Evolutionary conservation across 2,113 vertebrate genomes (phyloP).

Genomic region (Alligator mississippiensis): DNA sequence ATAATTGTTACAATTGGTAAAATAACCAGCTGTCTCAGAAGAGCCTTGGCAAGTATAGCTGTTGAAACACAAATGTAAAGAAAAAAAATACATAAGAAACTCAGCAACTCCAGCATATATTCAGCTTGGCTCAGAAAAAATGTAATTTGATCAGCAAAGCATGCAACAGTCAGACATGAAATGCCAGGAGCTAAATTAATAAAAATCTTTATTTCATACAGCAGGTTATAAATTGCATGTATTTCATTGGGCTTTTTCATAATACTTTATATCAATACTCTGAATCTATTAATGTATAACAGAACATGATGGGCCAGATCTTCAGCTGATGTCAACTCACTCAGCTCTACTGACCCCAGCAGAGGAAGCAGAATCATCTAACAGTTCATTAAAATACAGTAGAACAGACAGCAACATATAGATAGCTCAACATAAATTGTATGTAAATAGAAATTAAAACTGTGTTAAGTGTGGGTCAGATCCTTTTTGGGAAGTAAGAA

Average conservation of each 20-base stretch:
- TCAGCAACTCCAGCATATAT: neutral
- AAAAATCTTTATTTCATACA: neutral
- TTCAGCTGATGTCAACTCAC: neutral
- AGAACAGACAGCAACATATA: neutral
- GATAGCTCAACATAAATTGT: neutral
- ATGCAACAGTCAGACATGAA: slow-evolving; percentile 18
- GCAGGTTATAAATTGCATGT: neutral
- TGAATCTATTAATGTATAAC: neutral
- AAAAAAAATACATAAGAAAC: slow-evolving; percentile 4
- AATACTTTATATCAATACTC: neutral
- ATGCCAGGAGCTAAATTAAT: neutral
- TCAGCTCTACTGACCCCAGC: neutral
- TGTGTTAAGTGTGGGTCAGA: neutral
- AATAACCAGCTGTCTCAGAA: neutral
- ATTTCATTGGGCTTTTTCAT: neutral
- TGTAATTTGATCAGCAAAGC: neutral
- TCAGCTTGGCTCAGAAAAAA: neutral
- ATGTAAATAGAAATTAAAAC: neutral
- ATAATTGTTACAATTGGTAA: neutral
- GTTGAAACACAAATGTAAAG: neutral
- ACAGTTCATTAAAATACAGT: neutral
- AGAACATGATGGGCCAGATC: neutral
- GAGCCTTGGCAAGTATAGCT: neutral
- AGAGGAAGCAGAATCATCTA: neutral
- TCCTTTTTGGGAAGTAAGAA: neutral